Evolutionary conservation across 2,888 invertebrate species (phyloP).

Genomic region (Meghimatium bilineatum): DNA sequence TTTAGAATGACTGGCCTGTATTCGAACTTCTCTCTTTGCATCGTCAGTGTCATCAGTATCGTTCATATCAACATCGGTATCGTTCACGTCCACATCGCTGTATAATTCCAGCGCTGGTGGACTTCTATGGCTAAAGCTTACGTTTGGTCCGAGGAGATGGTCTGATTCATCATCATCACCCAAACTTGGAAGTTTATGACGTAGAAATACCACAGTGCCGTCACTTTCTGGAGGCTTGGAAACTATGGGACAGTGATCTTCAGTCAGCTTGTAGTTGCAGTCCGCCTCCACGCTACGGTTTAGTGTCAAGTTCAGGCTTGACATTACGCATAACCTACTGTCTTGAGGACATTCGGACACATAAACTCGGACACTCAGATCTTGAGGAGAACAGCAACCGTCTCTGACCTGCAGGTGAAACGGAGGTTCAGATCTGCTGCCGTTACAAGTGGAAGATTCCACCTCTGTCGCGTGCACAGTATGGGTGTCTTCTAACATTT

Average conservation of each 20-base stretch:
- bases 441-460: not conserved
- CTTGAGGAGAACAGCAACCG: not conserved
- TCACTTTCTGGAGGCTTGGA: too few relatives aligned
- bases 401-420: not conserved
- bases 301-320: not conserved
- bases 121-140: not conserved
- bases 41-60: not conserved
- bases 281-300: not conserved
- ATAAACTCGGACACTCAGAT: not conserved
- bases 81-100: conserved; percentile 30
- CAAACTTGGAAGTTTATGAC: not conserved
- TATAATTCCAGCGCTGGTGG: not conserved
- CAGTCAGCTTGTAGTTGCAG: not conserved
- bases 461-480: not conserved
- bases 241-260: not conserved
- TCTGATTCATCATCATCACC: not conserved
- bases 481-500: too few relatives aligned
- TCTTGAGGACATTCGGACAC: not conserved
- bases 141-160: not conserved
- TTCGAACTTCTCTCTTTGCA: too few relatives aligned
- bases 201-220: not conserved
- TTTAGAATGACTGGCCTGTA: too few relatives aligned
- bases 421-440: too few relatives aligned
- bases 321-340: not conserved
- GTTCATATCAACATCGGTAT: conserved; percentile 2